phyloP scores from a whole-genome alignment of 2,113 vertebrate genomes.

The Neofelis nebulosa region DNA sequence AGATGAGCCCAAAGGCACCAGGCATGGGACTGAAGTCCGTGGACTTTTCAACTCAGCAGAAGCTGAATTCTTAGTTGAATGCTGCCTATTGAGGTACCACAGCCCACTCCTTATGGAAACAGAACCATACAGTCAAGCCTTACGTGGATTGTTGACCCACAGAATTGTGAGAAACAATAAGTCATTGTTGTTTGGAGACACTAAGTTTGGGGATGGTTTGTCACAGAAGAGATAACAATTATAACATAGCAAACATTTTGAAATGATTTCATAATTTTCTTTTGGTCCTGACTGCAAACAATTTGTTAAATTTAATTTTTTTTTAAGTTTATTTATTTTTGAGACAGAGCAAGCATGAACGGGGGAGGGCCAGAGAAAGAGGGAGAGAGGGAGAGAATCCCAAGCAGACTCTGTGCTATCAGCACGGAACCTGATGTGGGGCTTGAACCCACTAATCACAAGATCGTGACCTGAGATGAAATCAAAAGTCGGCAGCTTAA shows the following conservation, averaged over 20 bases:
- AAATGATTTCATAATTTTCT: background rate
- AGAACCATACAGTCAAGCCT: background rate
- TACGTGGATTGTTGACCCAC: background rate
- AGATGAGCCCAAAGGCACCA: background rate
- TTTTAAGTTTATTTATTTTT: too few relatives aligned
- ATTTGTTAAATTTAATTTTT: too few relatives aligned
- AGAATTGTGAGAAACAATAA: background rate
- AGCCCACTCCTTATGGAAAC: background rate
- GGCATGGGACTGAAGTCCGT: too few relatives aligned
- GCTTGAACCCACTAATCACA: too few relatives aligned
- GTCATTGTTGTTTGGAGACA: background rate
- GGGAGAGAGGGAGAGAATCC: too few relatives aligned
- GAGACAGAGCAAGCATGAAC: too few relatives aligned
- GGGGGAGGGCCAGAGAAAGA: too few relatives aligned
- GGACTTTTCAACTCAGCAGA: background rate
- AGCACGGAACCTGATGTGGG: too few relatives aligned
- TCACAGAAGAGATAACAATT: background rate
- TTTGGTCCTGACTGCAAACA: background rate
- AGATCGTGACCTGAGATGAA: too few relatives aligned
- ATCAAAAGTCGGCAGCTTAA: too few relatives aligned
- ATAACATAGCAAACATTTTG: background rate
- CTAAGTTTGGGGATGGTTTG: background rate
- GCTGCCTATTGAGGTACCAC: background rate
- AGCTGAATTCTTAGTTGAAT: background rate
- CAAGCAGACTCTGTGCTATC: too few relatives aligned